Evolutionary conservation across 2,888 invertebrate genomes (phyloP), one percentile per base, ranked within the genome.

Genomic region (Alloscopus bannaensis): DNA sequence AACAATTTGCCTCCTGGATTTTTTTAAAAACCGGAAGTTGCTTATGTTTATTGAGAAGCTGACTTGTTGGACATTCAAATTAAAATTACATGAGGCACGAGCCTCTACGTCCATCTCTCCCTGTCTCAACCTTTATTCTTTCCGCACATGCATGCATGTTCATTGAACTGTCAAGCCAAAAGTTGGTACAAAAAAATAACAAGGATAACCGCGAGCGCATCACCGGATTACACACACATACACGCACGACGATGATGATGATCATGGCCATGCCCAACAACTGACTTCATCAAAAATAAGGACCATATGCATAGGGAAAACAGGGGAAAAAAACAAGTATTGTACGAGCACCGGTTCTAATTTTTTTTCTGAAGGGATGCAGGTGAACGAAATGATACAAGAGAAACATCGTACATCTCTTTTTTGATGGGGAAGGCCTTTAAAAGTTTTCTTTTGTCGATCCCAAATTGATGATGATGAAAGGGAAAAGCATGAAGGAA

Each of bases 301-400:
- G 47, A 65, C 65, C 45, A 28, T 65, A 28, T 18, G 11, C 45
- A 60, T 36, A 8, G 24, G 13, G 22, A 62, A 62, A 18, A 2
- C 45, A 47, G 47, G 6, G 31, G 20, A 52, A 62, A 62, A 62
- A 40, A 40, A 62, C 42, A 66, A 66, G n/a, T 66, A 66, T 66
- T 22, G 50, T 52, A 66, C 66, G 50, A n/a, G 20, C 4, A 31
- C 11, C 36, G n/a, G 50, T 0, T 36, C 47, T 28, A 42, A 29
- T 31, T 16, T 55, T 57, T 26, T 47, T 57, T 65, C 47, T 26
- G 20, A 75, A 76, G 77, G 77, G 77, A 77, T 77, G 77, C 77
- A 77, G 77, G 77, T 77, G 77, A 77, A 70, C 77, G 3, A 31
- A 47, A 16, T 45, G 45, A 62, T 62, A 29, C 26, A 57, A 65